These are phyloP conservation scores for Dasyprocta punctata DNA, from an alignment of 2,113 vertebrate species.

Conservation along the genomic window DNA sequence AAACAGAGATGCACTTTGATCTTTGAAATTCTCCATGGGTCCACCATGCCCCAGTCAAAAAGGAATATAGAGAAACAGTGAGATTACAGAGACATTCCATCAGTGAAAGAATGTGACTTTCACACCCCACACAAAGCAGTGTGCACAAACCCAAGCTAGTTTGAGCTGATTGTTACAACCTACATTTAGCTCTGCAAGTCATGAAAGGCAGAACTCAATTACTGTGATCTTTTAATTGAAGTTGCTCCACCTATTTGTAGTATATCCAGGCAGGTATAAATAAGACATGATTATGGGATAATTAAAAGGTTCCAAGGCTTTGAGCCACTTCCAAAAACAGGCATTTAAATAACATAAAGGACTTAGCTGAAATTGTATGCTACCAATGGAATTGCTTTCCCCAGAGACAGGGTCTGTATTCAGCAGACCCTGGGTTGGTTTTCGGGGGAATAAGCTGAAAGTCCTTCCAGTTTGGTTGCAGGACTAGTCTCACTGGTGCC, in stretches of 20 bases:
- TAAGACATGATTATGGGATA: constrained; percentile 52
- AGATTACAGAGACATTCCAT: not conserved
- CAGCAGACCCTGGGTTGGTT: not conserved
- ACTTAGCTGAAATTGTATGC: not conserved
- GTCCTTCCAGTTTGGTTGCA: not conserved
- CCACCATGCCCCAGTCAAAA: constrained; percentile 41
- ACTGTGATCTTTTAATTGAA: constrained; percentile 34
- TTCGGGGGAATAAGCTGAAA: not conserved
- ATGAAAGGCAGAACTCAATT: constrained; percentile 48
- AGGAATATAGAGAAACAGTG: not conserved
- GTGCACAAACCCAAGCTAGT: not conserved
- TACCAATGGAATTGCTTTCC: not conserved
- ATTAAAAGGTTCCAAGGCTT: constrained; percentile 53
- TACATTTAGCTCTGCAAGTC: constrained; percentile 49
- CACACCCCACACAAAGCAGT: not conserved
- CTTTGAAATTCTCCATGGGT: constrained; percentile 45
- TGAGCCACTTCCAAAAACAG: constrained; percentile 39
- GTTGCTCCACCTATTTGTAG: constrained; percentile 1
- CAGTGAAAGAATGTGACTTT: not conserved
- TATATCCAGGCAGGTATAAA: constrained; percentile 61
- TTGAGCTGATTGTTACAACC: not conserved
- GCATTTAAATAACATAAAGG: not conserved
- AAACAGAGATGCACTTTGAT: constrained; percentile 72
- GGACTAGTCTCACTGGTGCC: not conserved
- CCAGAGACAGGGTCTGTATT: not conserved